Conservation (phyloP, 1,140 invertebrate species). For the Aphaenogaster floridana region DNA sequence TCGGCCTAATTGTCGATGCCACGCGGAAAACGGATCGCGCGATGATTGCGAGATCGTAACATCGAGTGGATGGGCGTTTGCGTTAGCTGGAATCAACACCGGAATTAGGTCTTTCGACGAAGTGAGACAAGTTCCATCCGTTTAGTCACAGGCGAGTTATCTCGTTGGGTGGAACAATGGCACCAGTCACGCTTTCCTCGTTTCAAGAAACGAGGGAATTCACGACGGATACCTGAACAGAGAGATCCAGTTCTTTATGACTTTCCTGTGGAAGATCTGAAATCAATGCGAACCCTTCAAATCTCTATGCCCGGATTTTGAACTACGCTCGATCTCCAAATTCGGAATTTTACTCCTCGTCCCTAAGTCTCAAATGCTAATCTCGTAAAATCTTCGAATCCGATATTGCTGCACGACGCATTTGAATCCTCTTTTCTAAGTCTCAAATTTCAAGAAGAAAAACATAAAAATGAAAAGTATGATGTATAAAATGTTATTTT, state of each 20-base stretch:
- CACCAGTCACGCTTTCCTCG: slow-evolving; percentile 32
- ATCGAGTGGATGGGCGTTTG: background rate
- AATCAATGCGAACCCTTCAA: background rate
- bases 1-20: background rate
- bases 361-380: background rate
- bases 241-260: background rate
- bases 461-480: background rate
- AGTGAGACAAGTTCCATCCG: background rate
- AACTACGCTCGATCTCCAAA: background rate
- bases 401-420: no score
- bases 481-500: background rate
- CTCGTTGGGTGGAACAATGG: slow-evolving; percentile 20
- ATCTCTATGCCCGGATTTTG: background rate
- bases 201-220: slow-evolving; percentile 26
- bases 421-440: background rate
- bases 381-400: no score
- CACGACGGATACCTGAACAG: background rate
- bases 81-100: slow-evolving; percentile 8
- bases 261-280: background rate
- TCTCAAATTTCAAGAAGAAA: background rate
- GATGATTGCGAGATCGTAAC: background rate
- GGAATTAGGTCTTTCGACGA: slow-evolving; percentile 24
- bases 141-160: slow-evolving; percentile 39
- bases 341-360: background rate
- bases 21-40: background rate